Conservation (phyloP, 2,797 vertebrate genomes). For the Botia kubotai region DNA sequence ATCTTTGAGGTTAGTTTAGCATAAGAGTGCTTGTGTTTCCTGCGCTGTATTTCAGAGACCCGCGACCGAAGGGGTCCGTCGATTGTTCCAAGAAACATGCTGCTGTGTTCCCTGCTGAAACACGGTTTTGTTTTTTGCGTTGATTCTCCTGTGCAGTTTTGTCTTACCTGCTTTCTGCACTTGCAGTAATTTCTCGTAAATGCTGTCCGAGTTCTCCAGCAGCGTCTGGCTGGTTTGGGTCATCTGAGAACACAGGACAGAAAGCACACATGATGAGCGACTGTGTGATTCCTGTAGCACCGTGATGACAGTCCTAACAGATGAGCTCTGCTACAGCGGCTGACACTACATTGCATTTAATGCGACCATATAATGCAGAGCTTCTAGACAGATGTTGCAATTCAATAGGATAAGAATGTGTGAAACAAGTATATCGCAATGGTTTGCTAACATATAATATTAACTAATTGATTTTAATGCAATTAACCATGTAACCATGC, state of each 20-base stretch:
- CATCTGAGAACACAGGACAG: conserved; percentile 81
- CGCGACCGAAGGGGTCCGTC: not conserved
- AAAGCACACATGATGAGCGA: conserved; percentile 48
- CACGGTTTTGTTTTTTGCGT: not conserved
- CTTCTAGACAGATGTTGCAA: too few relatives aligned
- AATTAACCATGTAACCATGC: too few relatives aligned
- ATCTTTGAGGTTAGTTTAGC: conserved; percentile 30
- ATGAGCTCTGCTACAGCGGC: too few relatives aligned
- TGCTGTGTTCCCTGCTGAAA: not conserved
- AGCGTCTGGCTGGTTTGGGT: conserved; percentile 90
- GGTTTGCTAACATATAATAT: too few relatives aligned
- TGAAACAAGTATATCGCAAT: too few relatives aligned
- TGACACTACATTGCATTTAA: too few relatives aligned
- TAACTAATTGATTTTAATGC: too few relatives aligned
- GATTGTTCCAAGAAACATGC: conserved; percentile 34
- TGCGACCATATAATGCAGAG: too few relatives aligned
- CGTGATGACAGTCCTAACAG: not conserved
- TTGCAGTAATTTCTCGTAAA: conserved; percentile 91
- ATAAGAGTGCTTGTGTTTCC: conserved; percentile 26
- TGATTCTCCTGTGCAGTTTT: not conserved
- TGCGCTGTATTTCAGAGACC: conserved; percentile 34
- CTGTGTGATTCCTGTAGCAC: conserved; percentile 5
- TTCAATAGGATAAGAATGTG: too few relatives aligned
- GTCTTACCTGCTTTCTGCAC: conserved; percentile 92
- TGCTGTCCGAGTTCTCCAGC: conserved; percentile 85